These are phyloP conservation scores for Lissocephala sabroskyi DNA, from an alignment of 2,888 invertebrate genomes.

Conservation along the genomic window DNA sequence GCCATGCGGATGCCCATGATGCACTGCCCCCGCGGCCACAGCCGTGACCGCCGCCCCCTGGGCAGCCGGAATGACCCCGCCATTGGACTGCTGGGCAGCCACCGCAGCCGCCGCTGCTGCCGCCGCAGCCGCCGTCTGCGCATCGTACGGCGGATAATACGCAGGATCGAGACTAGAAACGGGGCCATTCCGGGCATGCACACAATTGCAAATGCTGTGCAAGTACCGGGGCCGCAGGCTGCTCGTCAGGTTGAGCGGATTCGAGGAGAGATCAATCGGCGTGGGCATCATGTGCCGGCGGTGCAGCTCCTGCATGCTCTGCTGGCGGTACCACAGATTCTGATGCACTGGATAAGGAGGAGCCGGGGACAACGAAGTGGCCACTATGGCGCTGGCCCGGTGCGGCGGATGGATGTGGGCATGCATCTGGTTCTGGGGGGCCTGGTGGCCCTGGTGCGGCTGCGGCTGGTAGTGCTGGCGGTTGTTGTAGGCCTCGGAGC, in stretches of 20 bases:
- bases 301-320: conserved; percentile 77
- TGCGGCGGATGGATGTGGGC: conserved; percentile 53
- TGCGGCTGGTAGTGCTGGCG: conserved; percentile 53
- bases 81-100: conserved; percentile 32
- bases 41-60: background rate
- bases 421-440: conserved; percentile 59
- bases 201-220: conserved; percentile 68
- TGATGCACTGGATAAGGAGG: conserved; percentile 84
- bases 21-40: background rate
- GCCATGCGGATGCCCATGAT: conserved; percentile 18
- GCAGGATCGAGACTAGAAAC: conserved; percentile 70
- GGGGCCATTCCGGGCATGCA: conserved; percentile 68
- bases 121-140: conserved; percentile 24
- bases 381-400: conserved; percentile 45
- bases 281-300: conserved; percentile 74
- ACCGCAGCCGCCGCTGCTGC: conserved; percentile 13
- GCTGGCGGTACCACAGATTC: conserved; percentile 82
- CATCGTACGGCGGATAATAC: conserved; percentile 48
- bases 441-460: conserved; percentile 55
- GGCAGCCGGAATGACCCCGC: background rate
- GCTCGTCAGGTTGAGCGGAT: conserved; percentile 67
- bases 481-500: conserved; percentile 49
- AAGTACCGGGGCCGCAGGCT: conserved; percentile 65
- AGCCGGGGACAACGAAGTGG: conserved; percentile 64
- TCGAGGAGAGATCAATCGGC: conserved; percentile 71